Percentiles rank a stretch among this genome's conserved stretches.
These are phyloP conservation scores for Unio delphinus DNA, from an alignment of 2,888 invertebrate genomes.

Conservation along the genomic window DNA sequence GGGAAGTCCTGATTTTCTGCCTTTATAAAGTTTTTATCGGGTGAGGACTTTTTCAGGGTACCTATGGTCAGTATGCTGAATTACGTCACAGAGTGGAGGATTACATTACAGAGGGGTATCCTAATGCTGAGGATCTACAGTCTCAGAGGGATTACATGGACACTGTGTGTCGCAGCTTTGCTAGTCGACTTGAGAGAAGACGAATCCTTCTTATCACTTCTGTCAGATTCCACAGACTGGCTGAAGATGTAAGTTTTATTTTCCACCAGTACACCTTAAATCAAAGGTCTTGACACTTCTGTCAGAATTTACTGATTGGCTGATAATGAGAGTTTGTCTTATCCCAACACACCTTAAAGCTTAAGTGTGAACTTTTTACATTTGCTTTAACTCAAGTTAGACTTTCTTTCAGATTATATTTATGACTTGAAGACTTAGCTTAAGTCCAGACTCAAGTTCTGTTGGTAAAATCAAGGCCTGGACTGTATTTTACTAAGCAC, in stretches of 20 bases:
- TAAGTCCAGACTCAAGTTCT: too few species aligned
- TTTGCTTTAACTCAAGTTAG: too few species aligned
- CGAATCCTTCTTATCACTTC: slow-evolving; percentile 84
- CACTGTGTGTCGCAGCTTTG: slow-evolving; percentile 84
- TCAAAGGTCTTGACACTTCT: slow-evolving; percentile 75
- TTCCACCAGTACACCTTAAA: too few species aligned
- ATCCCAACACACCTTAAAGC: too few species aligned
- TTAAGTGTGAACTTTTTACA: too few species aligned
- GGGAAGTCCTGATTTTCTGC: too few species aligned
- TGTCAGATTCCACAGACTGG: slow-evolving; percentile 82
- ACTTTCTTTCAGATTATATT: too few species aligned
- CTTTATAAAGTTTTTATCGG: too few species aligned
- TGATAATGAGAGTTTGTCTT: slow-evolving; percentile 75
- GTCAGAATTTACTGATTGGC: slow-evolving; percentile 83
- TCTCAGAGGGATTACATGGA: slow-evolving; percentile 87
- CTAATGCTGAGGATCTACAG: slow-evolving; percentile 78
- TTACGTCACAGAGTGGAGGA: slow-evolving; percentile 81
- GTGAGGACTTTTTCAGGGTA: slow-evolving; percentile 75
- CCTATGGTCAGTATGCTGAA: slow-evolving; percentile 85
- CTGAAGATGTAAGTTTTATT: slow-evolving; percentile 77
- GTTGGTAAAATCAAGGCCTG: too few species aligned
- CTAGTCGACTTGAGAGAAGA: slow-evolving; percentile 81
- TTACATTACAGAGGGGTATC: slow-evolving; percentile 72
- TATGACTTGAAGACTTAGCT: too few species aligned
- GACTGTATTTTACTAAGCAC: too few species aligned